Evolutionary conservation across 1,140 invertebrate genomes (phyloP).

Genomic region (Listronotus bonariensis): DNA sequence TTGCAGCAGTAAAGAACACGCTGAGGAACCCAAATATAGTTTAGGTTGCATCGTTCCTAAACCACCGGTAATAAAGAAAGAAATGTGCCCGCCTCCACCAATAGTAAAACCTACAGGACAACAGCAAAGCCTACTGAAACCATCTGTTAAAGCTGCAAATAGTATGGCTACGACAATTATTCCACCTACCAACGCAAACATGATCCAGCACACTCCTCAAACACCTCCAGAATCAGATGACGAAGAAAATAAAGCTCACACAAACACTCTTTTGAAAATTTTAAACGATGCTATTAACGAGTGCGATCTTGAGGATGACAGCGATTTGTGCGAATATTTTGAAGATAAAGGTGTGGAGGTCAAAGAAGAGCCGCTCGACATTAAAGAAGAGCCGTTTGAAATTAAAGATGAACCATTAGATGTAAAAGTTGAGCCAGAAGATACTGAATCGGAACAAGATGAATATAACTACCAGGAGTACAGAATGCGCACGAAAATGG

Average conservation of each 20-base stretch:
- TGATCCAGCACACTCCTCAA: slow-evolving; percentile 27
- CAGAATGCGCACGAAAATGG: slow-evolving; percentile 16
- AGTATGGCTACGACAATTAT: slow-evolving; percentile 37
- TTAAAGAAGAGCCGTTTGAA: slow-evolving; percentile 44
- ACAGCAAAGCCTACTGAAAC: slow-evolving; percentile 43
- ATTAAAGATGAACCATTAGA: slow-evolving; percentile 47
- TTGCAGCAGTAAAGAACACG: slow-evolving; percentile 61
- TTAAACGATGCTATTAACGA: slow-evolving; percentile 45
- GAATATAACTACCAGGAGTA: slow-evolving; percentile 48
- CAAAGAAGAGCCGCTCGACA: slow-evolving; percentile 47
- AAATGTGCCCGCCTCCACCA: slow-evolving; percentile 4
- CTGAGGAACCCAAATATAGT: slow-evolving; percentile 44
- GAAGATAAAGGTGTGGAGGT: slow-evolving; percentile 46
- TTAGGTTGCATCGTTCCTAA: slow-evolving; percentile 38
- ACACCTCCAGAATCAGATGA: slow-evolving; percentile 57
- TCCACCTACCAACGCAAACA: background rate
- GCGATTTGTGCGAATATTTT: slow-evolving; percentile 43
- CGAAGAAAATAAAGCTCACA: slow-evolving; percentile 44
- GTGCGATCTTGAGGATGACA: slow-evolving; percentile 41
- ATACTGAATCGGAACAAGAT: slow-evolving; percentile 36
- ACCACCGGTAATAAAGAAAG: slow-evolving; percentile 32
- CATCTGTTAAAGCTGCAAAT: slow-evolving; percentile 21
- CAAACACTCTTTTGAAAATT: slow-evolving; percentile 38
- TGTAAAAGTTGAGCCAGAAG: slow-evolving; percentile 38
- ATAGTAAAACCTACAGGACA: slow-evolving; percentile 2